phyloP scores from a whole-genome alignment of 2,113 vertebrate genomes.

The Pagrus major region DNA sequence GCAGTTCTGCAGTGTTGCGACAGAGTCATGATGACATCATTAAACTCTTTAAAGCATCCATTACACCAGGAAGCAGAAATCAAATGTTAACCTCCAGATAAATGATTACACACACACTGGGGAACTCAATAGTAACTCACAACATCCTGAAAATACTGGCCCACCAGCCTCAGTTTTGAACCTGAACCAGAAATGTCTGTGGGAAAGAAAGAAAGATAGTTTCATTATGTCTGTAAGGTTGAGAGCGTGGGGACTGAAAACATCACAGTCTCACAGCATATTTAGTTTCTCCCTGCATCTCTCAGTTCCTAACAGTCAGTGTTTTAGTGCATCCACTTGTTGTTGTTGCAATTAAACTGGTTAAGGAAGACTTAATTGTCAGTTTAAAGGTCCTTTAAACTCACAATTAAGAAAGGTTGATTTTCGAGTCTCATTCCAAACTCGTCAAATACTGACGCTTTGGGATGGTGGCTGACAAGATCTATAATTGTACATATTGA shows the following conservation, averaged over 20 bases:
- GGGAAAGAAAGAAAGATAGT: neutral
- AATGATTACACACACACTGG: neutral
- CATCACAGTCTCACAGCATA: neutral
- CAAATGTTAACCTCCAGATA: neutral
- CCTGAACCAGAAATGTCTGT: neutral
- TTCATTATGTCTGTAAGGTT: neutral
- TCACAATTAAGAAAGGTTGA: too few species aligned
- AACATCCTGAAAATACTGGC: neutral
- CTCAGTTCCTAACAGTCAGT: neutral
- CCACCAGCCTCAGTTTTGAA: neutral
- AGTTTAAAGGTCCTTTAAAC: too few species aligned
- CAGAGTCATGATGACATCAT: neutral
- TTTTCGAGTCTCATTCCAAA: too few species aligned
- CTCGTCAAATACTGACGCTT: too few species aligned
- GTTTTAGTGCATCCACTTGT: too few species aligned
- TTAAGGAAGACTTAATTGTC: too few species aligned
- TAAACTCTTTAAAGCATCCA: neutral
- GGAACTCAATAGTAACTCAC: neutral
- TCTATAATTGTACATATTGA: too few species aligned
- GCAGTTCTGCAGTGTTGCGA: neutral
- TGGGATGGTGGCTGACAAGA: too few species aligned
- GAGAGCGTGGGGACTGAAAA: neutral
- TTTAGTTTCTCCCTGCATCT: neutral
- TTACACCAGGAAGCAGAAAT: neutral
- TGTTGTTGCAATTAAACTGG: neutral